Evolutionary conservation across 2,113 vertebrate species (phyloP).

Genomic region (Semnornis frantzii): DNA sequence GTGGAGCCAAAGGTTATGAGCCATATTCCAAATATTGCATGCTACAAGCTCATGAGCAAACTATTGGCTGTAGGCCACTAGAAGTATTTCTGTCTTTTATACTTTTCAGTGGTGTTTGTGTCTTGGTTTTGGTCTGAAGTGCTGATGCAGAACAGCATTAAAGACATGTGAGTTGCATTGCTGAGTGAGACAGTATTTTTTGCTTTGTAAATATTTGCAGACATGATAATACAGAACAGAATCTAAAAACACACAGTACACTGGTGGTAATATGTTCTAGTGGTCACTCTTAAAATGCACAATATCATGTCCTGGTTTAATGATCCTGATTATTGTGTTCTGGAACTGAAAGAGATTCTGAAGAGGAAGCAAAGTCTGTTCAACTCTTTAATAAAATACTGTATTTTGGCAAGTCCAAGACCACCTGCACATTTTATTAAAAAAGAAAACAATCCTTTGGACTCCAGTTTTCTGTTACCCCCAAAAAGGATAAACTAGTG

Average conservation of each 20-base stretch:
- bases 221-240: not conserved
- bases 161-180: not conserved
- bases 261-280: not conserved
- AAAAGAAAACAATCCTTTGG: not conserved
- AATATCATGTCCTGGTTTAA: not conserved
- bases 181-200: not conserved
- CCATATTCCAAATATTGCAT: not conserved
- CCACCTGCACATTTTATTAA: not conserved
- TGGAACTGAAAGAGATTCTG: conserved; percentile 5
- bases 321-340: not conserved
- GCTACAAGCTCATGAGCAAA: not conserved
- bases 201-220: conserved; percentile 41
- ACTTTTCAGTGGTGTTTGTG: not conserved
- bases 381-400: not conserved
- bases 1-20: conserved; percentile 7
- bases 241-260: not conserved
- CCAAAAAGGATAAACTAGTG: not conserved
- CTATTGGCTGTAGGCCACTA: conserved; percentile 29
- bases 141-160: conserved; percentile 31
- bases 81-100: conserved; percentile 27
- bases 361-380: not conserved
- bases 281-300: not conserved
- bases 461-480: not conserved
- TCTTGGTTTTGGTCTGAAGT: conserved; percentile 34
- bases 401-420: not conserved